Conservation (phyloP, 2,113 vertebrate species). For the Petaurus breviceps region DNA sequence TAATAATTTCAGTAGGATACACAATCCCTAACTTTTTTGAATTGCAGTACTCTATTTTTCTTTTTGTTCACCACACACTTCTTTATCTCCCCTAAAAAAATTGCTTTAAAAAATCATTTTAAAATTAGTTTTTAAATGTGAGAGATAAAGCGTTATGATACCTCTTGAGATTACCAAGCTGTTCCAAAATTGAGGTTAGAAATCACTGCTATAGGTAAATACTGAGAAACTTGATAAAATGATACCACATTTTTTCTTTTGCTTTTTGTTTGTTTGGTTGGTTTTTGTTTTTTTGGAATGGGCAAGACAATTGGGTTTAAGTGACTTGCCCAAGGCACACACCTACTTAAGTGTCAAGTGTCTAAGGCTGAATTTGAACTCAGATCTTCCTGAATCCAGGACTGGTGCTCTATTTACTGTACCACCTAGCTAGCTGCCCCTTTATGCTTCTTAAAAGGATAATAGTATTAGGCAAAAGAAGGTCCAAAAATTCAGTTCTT, state of each 20-base stretch:
- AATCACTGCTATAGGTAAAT: not conserved
- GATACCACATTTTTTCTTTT: conserved; percentile 9
- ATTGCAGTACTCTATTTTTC: not conserved
- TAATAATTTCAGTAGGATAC: conserved; percentile 5
- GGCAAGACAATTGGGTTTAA: too few relatives aligned
- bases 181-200: conserved; percentile 17
- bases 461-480: not conserved
- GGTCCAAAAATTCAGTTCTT: not conserved
- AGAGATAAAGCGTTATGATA: conserved; percentile 2
- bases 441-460: not conserved
- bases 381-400: too few relatives aligned
- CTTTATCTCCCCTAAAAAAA: conserved; percentile 10
- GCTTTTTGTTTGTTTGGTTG: too few relatives aligned
- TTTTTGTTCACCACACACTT: not conserved
- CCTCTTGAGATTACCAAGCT: conserved; percentile 24
- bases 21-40: not conserved
- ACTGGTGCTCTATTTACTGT: too few relatives aligned
- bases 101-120: conserved; percentile 9
- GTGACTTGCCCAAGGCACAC: too few relatives aligned
- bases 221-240: conserved; percentile 23
- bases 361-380: too few relatives aligned
- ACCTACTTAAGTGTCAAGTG: too few relatives aligned
- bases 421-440: too few relatives aligned
- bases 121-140: not conserved
- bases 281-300: too few relatives aligned